Conservation (phyloP, 2,797 vertebrate genomes). For the Centropyge bicolor region DNA sequence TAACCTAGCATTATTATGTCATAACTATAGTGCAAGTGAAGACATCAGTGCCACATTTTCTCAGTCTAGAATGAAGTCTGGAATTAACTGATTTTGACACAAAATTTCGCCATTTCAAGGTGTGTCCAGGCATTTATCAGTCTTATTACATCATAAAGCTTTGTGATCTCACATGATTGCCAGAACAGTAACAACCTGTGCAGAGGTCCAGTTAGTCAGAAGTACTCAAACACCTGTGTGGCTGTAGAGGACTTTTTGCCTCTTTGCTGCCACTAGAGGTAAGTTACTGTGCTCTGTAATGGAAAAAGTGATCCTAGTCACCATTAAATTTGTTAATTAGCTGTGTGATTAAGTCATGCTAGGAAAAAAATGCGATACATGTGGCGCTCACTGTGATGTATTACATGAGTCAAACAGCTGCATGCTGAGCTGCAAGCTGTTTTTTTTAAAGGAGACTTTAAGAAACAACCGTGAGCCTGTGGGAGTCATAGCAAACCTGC, state of each 20-base stretch:
- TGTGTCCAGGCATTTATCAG: neutral
- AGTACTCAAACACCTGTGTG: conserved; percentile 32
- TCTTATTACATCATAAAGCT: neutral
- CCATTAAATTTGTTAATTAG: conserved; percentile 47
- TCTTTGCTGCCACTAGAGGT: conserved; percentile 10
- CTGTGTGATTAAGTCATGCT: conserved; percentile 56
- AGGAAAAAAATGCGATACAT: conserved; percentile 39
- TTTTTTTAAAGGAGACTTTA: conserved; percentile 11
- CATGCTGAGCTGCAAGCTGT: conserved; percentile 23
- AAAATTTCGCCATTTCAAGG: neutral
- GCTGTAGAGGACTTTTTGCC: neutral
- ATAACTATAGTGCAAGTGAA: neutral
- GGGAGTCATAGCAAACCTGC: neutral
- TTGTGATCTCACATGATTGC: conserved; percentile 2
- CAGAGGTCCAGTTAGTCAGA: neutral
- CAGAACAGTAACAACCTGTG: conserved; percentile 15
- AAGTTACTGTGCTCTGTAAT: conserved; percentile 33
- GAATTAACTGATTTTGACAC: neutral
- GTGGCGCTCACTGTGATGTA: conserved; percentile 24
- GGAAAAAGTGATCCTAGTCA: conserved; percentile 49
- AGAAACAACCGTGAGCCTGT: conserved; percentile 27
- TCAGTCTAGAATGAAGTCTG: too few species aligned
- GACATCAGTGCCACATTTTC: neutral
- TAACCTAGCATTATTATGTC: neutral
- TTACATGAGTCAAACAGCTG: conserved; percentile 45